These are phyloP conservation scores for Polypterus bichir DNA, from an alignment of 2,113 vertebrate species.

Conservation along the genomic window DNA sequence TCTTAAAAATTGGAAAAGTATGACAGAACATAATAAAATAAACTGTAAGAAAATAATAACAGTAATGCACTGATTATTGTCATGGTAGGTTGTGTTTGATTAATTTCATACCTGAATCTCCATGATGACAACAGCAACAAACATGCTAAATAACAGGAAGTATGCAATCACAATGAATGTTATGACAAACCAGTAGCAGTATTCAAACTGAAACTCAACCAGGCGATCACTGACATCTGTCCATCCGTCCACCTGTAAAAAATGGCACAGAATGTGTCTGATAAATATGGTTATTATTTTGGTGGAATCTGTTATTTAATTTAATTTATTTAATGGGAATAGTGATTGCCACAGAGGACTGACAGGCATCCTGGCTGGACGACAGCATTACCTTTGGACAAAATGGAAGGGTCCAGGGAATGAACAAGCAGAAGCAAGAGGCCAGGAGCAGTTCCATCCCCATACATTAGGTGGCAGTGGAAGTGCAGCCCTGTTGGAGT, in stretches of 20 bases:
- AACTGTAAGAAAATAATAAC: neutral
- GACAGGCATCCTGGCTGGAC: too few species aligned
- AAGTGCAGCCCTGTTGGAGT: too few species aligned
- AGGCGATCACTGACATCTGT: constrained; percentile 21
- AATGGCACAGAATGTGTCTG: neutral
- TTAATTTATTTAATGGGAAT: too few species aligned
- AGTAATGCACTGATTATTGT: neutral
- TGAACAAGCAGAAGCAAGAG: too few species aligned
- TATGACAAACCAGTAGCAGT: constrained; percentile 26
- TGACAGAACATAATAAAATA: neutral
- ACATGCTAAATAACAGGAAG: constrained; percentile 37
- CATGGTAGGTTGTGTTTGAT: too few species aligned
- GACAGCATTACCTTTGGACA: too few species aligned
- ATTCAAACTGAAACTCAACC: constrained; percentile 9
- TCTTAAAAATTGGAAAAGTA: neutral
- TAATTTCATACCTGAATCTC: constrained; percentile 25
- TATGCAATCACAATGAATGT: constrained; percentile 31
- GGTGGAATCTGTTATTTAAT: too few species aligned
- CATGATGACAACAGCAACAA: constrained; percentile 33
- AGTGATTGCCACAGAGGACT: too few species aligned
- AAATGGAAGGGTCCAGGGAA: too few species aligned
- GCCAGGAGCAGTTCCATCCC: too few species aligned
- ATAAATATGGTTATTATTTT: too few species aligned
- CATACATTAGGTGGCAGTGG: too few species aligned
- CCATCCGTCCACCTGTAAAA: constrained; percentile 42